Percentiles rank a stretch among this genome's conserved stretches.
Conservation (phyloP, 1,140 invertebrate genomes). For the Megalonaias nervosa region DNA sequence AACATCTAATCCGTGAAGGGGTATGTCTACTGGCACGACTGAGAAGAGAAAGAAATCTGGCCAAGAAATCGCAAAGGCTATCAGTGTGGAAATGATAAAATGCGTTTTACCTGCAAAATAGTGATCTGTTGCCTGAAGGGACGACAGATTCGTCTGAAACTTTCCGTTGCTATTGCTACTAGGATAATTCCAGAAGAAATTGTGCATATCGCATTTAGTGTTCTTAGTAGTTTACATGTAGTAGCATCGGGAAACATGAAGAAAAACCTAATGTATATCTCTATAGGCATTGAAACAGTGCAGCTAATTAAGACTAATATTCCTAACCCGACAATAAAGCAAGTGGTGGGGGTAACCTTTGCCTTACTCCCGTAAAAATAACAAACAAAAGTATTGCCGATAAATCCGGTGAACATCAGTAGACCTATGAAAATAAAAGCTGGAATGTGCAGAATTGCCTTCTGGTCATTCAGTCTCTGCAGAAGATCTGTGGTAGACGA, state of each 20-base stretch:
- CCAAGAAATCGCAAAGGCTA: constrained; percentile 23
- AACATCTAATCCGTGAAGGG: not conserved
- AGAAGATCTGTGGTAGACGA: constrained; percentile 8
- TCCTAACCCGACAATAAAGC: constrained; percentile 47
- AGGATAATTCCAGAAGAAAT: constrained; percentile 44
- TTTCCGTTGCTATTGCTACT: constrained; percentile 49
- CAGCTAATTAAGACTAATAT: constrained; percentile 54
- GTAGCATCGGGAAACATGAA: constrained; percentile 42
- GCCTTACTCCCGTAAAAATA: constrained; percentile 53
- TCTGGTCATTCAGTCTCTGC: constrained; percentile 41
- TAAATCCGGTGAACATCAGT: constrained; percentile 48
- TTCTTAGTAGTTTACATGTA: constrained; percentile 46
- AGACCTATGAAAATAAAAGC: constrained; percentile 42
- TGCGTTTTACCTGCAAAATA: constrained; percentile 6
- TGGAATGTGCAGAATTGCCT: constrained; percentile 40
- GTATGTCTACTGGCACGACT: constrained; percentile 14
- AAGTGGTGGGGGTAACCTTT: constrained; percentile 41
- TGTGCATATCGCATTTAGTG: constrained; percentile 50
- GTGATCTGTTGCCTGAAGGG: constrained; percentile 37
- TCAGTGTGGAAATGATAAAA: constrained; percentile 8
- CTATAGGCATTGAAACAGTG: constrained; percentile 51
- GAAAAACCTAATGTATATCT: constrained; percentile 45
- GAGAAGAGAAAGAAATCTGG: constrained; percentile 26
- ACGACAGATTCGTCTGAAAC: constrained; percentile 51
- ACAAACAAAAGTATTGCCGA: constrained; percentile 51